Evolutionary conservation across 1,140 invertebrate species (phyloP), one percentile per base, ranked within the genome.

Genomic region (Drosophila pseudoobscura): DNA sequence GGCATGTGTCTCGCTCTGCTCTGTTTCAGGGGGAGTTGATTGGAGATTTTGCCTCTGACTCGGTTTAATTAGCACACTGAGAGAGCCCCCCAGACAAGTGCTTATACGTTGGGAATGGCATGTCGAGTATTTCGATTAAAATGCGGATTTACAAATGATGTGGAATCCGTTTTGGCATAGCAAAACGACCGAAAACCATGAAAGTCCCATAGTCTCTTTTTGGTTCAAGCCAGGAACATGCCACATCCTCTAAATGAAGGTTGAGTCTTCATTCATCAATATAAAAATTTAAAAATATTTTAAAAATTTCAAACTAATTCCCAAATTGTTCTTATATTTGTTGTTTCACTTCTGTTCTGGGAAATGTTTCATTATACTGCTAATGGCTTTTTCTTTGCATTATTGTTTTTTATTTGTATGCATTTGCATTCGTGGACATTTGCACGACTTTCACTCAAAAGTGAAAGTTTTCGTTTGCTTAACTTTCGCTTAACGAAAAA

Each of bases 381-480:
- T 51, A 59, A 49, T 76, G 54, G 24, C 35, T 11, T 13, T 11
- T 5, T 39, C 11, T 13, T 13, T 13, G 35, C 35, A 39, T 39
- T 13, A 39, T 13, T 39, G 11, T 39, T 3, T 39, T 39, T 39
- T 63, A 9, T 44, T 62, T 43, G 60, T 46, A 35, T 63, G 39
- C 5, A 76, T 76, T 76, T 88, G 75, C 78, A 78, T 74, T 64
- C 29, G 43, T 52, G 13, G 3, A 56, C 26, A 52, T 61, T 75
- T 68, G 29, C 31, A 39, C 35, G 41, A 87, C 82, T 87, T 87
- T 87, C 82, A 82, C 82, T 78, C 7, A 53, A 84, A 39, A 75
- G 82, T 71, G 82, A 87, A 87, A 87, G 82, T 87, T 78, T 39
- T 70, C 47, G 5, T 44, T 43, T 49, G 56, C 17, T 39, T 26